These are phyloP conservation scores for Cuniculus paca DNA, from an alignment of 2,797 vertebrate genomes.

Conservation along the genomic window DNA sequence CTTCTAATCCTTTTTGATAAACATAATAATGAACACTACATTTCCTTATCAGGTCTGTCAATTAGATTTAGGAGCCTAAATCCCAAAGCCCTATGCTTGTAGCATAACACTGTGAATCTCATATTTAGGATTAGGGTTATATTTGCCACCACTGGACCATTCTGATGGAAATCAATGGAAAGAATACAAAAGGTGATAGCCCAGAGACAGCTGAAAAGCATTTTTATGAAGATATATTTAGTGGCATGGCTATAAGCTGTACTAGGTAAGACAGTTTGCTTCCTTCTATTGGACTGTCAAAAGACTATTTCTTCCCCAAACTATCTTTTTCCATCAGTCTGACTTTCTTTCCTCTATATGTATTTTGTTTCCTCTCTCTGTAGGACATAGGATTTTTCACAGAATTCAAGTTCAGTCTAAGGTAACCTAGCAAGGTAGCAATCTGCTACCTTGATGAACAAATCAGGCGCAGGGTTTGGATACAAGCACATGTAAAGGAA, in stretches of 20 bases:
- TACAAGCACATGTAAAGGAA: not conserved
- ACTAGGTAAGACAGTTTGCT: not conserved
- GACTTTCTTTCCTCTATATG: not conserved
- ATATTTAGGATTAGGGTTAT: no score
- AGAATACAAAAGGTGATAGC: conserved; percentile 21
- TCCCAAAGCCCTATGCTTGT: conserved; percentile 32
- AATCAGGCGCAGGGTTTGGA: not conserved
- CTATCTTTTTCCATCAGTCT: not conserved
- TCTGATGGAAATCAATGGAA: not conserved
- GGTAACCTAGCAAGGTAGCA: not conserved
- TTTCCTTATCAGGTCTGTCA: conserved; percentile 45
- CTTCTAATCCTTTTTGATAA: conserved; percentile 15
- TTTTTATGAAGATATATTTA: conserved; percentile 54
- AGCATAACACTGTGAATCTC: conserved; percentile 24
- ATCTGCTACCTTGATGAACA: not conserved
- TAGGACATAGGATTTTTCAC: not conserved
- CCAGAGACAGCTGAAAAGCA: not conserved
- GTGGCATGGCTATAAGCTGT: not conserved
- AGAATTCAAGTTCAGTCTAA: conserved; percentile 54
- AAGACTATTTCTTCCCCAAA: not conserved
- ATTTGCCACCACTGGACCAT: not conserved
- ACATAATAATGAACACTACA: conserved; percentile 37
- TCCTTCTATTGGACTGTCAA: conserved; percentile 3
- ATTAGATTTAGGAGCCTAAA: conserved; percentile 37
- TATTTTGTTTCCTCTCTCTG: conserved; percentile 45